Evolutionary conservation across 2,797 vertebrate genomes (phyloP).

Genomic region (Ataeniobius toweri): DNA sequence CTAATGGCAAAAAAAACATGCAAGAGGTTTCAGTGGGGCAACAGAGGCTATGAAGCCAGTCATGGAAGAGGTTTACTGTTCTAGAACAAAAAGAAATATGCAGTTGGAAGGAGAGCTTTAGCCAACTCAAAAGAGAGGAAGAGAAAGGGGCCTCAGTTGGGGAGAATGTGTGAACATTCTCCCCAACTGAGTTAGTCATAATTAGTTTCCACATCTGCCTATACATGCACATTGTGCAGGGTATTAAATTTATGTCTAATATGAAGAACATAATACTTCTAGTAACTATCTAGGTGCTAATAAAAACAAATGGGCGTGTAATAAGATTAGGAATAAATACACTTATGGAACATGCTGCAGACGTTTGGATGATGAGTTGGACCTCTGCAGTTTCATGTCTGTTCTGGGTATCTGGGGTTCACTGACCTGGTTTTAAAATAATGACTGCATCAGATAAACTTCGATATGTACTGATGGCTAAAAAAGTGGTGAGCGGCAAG

Average conservation of each 20-base stretch:
- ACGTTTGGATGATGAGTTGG: conserved; percentile 22
- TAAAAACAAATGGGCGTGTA: not conserved
- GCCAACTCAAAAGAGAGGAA: conserved; percentile 52
- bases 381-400: conserved; percentile 25
- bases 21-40: conserved; percentile 48
- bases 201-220: conserved; percentile 7
- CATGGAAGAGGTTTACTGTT: conserved; percentile 71
- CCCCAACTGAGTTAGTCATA: conserved; percentile 10
- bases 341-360: not conserved
- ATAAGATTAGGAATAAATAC: not conserved
- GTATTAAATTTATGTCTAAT: too few relatives aligned
- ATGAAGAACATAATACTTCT: not conserved
- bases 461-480: conserved; percentile 36
- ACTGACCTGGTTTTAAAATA: conserved; percentile 42
- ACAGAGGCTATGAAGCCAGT: conserved; percentile 32
- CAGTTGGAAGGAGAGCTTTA: conserved; percentile 70
- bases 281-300: not conserved
- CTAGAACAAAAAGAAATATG: conserved; percentile 71
- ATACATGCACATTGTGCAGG: not conserved
- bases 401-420: conserved; percentile 32
- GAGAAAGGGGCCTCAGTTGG: conserved; percentile 59
- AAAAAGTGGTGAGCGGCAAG: conserved; percentile 20
- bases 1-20: conserved; percentile 59
- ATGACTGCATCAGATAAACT: conserved; percentile 39
- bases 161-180: conserved; percentile 20